A percentile compares a stretch with the other conserved stretches of the same genome.
These are phyloP conservation scores for Leucoptera coffeella DNA, from an alignment of 2,888 invertebrate genomes.

Conservation along the genomic window DNA sequence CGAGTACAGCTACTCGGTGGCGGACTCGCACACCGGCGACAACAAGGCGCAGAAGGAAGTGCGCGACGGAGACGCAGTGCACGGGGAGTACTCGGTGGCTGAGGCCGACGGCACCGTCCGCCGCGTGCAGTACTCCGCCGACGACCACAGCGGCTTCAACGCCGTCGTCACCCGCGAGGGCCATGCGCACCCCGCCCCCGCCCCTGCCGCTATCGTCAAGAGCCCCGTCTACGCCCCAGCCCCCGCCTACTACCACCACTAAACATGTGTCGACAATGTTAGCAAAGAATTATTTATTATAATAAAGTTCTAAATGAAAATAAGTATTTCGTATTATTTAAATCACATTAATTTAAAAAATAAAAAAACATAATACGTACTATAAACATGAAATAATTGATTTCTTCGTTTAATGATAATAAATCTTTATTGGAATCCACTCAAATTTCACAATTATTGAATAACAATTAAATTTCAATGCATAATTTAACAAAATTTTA, in stretches of 20 bases:
- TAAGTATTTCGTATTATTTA: too few species aligned
- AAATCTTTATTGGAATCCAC: too few species aligned
- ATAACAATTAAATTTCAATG: too few species aligned
- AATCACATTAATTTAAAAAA: too few species aligned
- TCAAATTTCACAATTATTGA: too few species aligned
- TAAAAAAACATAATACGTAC: too few species aligned
- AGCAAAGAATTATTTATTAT: too few species aligned
- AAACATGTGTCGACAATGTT: neutral
- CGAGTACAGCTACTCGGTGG: slow-evolving; percentile 49
- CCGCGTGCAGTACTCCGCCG: slow-evolving; percentile 47
- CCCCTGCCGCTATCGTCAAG: slow-evolving; percentile 12
- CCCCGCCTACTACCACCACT: slow-evolving; percentile 11
- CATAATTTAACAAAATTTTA: too few species aligned
- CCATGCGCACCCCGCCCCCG: slow-evolving; percentile 16
- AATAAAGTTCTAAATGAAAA: too few species aligned
- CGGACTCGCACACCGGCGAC: slow-evolving; percentile 41
- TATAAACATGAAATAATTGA: too few species aligned
- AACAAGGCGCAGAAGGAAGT: slow-evolving; percentile 7
- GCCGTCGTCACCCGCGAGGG: slow-evolving; percentile 30
- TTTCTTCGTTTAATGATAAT: too few species aligned
- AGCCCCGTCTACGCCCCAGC: slow-evolving; percentile 7
- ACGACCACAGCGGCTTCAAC: slow-evolving; percentile 39
- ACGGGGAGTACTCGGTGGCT: slow-evolving; percentile 40
- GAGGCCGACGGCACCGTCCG: slow-evolving; percentile 50
- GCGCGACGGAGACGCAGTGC: slow-evolving; percentile 10